A percentile compares a stretch with the other conserved stretches of the same genome.
Evolutionary conservation across 2,888 invertebrate genomes (phyloP).

Genomic region (Dinocampus coccinellae): DNA sequence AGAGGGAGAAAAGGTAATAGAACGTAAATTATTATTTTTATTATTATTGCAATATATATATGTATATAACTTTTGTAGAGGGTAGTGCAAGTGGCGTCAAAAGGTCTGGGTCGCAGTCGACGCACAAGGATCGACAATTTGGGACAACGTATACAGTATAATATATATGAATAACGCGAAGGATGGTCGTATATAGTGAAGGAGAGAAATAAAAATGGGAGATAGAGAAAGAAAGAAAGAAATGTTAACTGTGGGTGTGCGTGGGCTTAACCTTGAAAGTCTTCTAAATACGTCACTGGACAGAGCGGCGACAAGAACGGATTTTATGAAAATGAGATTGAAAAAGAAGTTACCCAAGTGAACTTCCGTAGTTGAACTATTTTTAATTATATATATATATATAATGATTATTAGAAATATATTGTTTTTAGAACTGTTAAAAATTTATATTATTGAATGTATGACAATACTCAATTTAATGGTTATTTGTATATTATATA

Average conservation of each 20-base stretch:
- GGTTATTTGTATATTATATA: no score
- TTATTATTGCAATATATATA: no score
- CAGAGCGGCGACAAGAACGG: slow-evolving; percentile 19
- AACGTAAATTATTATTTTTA: neutral
- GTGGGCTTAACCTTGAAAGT: slow-evolving; percentile 31
- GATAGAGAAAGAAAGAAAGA: neutral
- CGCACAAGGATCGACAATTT: slow-evolving; percentile 35
- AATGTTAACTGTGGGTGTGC: neutral
- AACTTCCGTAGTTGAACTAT: no score
- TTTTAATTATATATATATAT: no score
- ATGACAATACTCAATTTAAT: no score
- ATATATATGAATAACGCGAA: neutral
- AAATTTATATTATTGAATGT: no score
- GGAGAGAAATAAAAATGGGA: slow-evolving; percentile 14
- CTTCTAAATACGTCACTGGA: slow-evolving; percentile 27
- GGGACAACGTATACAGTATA: slow-evolving; percentile 37
- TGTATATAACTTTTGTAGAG: no score
- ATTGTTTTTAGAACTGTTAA: no score
- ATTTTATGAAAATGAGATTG: neutral
- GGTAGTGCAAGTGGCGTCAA: slow-evolving; percentile 48
- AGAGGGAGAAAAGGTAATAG: no score
- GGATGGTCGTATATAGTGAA: neutral
- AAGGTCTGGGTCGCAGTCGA: slow-evolving; percentile 53
- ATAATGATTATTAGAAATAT: no score
- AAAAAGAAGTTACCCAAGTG: no score